Evolutionary conservation across 2,888 invertebrate genomes (phyloP), one percentile per base, ranked within the genome.

Genomic region (Gonocerus acuteangulatus): DNA sequence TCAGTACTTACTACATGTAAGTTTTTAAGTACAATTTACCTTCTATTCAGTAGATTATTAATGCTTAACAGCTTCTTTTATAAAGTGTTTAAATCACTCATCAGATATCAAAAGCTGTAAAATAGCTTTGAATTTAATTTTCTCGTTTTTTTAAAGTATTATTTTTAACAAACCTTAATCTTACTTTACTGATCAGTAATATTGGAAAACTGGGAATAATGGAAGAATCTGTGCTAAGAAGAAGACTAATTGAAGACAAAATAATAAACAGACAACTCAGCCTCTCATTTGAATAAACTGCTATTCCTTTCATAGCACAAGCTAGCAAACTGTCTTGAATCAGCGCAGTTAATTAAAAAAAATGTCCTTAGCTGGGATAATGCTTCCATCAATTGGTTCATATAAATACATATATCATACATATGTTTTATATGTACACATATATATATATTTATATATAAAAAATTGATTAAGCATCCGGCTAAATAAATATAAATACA

Each of bases 251-350:
- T 19, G 57, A 57, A 57, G 32, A 57, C 39, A 23, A 57, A 57
- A 57, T 47, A 15, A 57, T 44, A 45, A 45, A 32, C 22, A 44
- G 9, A 45, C 15, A 42, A 54, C n/a, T 54, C 16, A 54, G 54
- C 54, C 42, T 54, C 54, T 39, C 39, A 42, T 39, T 39, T 32
- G 18, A 57, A 47, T 45, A 21, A 57, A 57, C 42, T 23, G 27
- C 57, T 57, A 44, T 27, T 18, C 57, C 57, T 23, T 45, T 57
- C 57, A 57, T 57, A 57, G 57, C 57, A 57, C 57, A 57, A 57
- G 57, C 57, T 57, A 57, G 57, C 57, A 57, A 57, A 47, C 57
- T 47, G 44, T 57, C 47, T 44, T 57, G 27, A 47, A 45, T 57
- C 47, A 57, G 57, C 57, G 57, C 57, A 32, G 22, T 57, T 57